Base-by-base conservation (phyloP, 2,797 vertebrate genomes). In the Myripristis jacobus region DNA sequence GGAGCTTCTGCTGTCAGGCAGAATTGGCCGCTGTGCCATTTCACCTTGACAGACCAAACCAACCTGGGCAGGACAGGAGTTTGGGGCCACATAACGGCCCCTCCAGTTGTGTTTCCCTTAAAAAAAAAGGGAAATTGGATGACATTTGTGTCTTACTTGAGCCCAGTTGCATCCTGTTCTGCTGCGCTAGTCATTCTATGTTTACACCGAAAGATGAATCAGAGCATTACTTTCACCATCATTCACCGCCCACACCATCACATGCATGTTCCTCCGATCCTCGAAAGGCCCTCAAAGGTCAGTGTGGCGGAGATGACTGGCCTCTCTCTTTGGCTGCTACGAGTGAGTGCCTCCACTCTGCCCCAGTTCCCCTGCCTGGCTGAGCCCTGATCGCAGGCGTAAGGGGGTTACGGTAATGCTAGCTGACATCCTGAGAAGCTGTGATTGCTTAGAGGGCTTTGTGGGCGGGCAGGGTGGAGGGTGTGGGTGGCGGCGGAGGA, bases 391-490 rank as follows among this genome's bases (percentile, higher is more conserved):
- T 86, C 77, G 53, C 79, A 79, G 71, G 77, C 75, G 53, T 76
- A 76, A 59, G 69, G 67, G 75, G 79, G 80, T 84, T 88, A 87
- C 83, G 70, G 77, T 93, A 91, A 95, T 92, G 88, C 87, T 82
- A 75, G 80, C 85, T 92, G 93, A 94, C 92, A 92, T 90, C 80
- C 82, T 85, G 89, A 92, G 91, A 91, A 90, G 86, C 82, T 83
- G 84, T 87, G 90, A 93, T 89, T 92, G 87, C 90, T 88, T 73
- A 43, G 73, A 89, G 87, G 86, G 66, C 66, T 86, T 81, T 83
- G 81, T 77, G 85, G 83, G 80, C 22, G 44, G 80, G 63, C 67
- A 70, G 79, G 72, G 71, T 65, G 61, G 63, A 84, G 70, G 72
- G 69, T 56, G 75, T 84, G 84, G 77, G 80, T 73, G 80, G 85